Percentiles rank a stretch among this genome's conserved stretches.
Evolutionary conservation across 53 echinoderm and acorn worm species (phyloP).

Genomic region (Hippasteria phrygiana): DNA sequence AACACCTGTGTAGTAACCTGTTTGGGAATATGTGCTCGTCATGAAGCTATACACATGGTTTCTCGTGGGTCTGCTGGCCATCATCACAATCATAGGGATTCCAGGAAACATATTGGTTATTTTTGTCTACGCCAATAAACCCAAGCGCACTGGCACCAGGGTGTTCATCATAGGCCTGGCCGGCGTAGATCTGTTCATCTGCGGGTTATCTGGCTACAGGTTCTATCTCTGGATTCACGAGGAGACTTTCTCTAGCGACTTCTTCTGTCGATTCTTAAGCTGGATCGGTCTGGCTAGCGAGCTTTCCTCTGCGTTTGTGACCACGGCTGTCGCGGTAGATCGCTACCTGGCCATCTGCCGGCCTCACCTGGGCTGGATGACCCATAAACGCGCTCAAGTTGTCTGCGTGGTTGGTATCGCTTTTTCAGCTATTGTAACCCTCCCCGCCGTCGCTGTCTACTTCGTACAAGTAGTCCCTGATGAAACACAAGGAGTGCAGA

Average conservation of each 20-base stretch:
- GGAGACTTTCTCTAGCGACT: conserved; percentile 41
- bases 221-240: conserved; percentile 79
- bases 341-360: conserved; percentile 78
- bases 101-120: conserved; percentile 80
- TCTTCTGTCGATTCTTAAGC: conserved; percentile 64
- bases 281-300: conserved; percentile 78
- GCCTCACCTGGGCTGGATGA: conserved; percentile 74
- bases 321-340: conserved; percentile 81
- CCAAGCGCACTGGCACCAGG: conserved; percentile 66
- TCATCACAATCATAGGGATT: conserved; percentile 72
- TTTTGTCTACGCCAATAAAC: conserved; percentile 68
- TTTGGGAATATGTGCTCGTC: neutral
- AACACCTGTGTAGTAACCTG: neutral
- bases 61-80: conserved; percentile 54
- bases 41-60: conserved; percentile 76
- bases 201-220: conserved; percentile 62
- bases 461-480: neutral
- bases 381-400: conserved; percentile 53
- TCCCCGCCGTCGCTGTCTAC: conserved; percentile 62
- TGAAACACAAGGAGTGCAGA: neutral
- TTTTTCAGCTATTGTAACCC: conserved; percentile 53
- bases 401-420: conserved; percentile 33
- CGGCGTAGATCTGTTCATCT: conserved; percentile 66
- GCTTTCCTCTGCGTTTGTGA: conserved; percentile 74
- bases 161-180: conserved; percentile 74